Evolutionary conservation across 2,888 invertebrate genomes (phyloP).

Genomic region (Cerastis rubricosa): DNA sequence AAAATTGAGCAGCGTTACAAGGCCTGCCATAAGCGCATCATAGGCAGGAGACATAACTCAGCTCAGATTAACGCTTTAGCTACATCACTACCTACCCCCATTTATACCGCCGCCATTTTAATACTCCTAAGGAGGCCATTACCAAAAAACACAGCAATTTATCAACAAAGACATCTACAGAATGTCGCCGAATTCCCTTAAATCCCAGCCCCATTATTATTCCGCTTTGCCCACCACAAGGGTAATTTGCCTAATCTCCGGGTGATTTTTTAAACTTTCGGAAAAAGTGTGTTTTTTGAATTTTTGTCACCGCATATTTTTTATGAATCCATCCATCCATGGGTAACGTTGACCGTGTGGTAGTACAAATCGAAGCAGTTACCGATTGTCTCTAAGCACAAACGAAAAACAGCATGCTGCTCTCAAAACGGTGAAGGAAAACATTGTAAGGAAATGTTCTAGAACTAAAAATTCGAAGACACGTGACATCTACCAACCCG

Average conservation of each 20-base stretch:
- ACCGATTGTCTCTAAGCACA: too few species aligned
- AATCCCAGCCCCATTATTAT: constrained; percentile 85
- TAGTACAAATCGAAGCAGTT: neutral
- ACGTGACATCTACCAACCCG: too few species aligned
- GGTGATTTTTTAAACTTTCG: constrained; percentile 58
- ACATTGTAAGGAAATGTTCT: too few species aligned
- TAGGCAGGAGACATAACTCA: constrained; percentile 33
- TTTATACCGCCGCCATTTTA: constrained; percentile 58
- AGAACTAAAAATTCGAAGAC: too few species aligned
- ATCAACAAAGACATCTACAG: constrained; percentile 84
- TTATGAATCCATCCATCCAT: constrained; percentile 22
- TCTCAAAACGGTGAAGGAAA: too few species aligned
- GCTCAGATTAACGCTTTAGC: constrained; percentile 40
- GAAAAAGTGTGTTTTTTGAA: constrained; percentile 26
- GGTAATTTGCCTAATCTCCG: constrained; percentile 84
- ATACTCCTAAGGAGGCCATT: constrained; percentile 80
- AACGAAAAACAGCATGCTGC: too few species aligned
- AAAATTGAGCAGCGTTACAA: too few species aligned
- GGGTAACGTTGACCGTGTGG: neutral
- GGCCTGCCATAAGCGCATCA: constrained; percentile 15
- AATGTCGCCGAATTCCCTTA: constrained; percentile 79
- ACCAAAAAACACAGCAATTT: constrained; percentile 87
- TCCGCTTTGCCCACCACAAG: constrained; percentile 81
- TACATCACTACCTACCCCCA: constrained; percentile 14
- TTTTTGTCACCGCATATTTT: constrained; percentile 33